Percentiles rank a stretch among this genome's conserved stretches.
These are phyloP conservation scores for Sylvietta virens DNA, from an alignment of 2,113 vertebrate species.

Conservation along the genomic window DNA sequence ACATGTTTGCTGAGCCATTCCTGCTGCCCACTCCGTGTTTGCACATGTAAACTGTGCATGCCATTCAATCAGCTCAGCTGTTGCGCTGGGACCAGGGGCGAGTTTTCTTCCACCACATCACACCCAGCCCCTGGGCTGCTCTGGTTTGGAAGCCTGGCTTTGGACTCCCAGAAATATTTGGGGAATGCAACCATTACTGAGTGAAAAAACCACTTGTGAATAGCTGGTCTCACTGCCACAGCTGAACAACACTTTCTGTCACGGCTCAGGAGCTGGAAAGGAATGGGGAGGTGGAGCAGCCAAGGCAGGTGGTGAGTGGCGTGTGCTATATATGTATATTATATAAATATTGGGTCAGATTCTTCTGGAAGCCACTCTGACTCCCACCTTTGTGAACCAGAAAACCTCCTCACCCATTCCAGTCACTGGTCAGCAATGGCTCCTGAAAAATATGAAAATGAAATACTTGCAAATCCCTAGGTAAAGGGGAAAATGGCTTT, in stretches of 20 bases:
- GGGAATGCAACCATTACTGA: constrained; percentile 48
- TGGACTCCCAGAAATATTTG: constrained; percentile 53
- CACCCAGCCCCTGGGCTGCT: constrained; percentile 15
- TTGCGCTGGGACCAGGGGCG: not conserved
- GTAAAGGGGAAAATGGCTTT: not conserved
- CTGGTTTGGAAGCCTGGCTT: constrained; percentile 47
- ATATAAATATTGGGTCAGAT: not conserved
- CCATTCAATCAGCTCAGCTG: constrained; percentile 45
- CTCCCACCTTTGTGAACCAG: not conserved
- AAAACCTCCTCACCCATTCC: not conserved
- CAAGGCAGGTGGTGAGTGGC: not conserved
- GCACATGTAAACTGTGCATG: constrained; percentile 28
- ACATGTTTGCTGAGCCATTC: constrained; percentile 30
- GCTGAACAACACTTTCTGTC: constrained; percentile 48
- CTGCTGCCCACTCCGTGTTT: constrained; percentile 45
- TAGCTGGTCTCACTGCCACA: not conserved
- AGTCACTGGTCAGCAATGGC: not conserved
- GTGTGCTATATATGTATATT: not conserved
- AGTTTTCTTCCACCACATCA: constrained; percentile 50
- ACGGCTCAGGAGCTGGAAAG: not conserved
- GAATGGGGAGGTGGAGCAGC: not conserved
- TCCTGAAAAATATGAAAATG: not conserved
- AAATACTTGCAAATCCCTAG: not conserved
- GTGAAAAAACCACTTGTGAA: constrained; percentile 58
- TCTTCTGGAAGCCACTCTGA: not conserved